Conservation (phyloP, 2,888 invertebrate species). For the Pachymerium ferrugineum region DNA sequence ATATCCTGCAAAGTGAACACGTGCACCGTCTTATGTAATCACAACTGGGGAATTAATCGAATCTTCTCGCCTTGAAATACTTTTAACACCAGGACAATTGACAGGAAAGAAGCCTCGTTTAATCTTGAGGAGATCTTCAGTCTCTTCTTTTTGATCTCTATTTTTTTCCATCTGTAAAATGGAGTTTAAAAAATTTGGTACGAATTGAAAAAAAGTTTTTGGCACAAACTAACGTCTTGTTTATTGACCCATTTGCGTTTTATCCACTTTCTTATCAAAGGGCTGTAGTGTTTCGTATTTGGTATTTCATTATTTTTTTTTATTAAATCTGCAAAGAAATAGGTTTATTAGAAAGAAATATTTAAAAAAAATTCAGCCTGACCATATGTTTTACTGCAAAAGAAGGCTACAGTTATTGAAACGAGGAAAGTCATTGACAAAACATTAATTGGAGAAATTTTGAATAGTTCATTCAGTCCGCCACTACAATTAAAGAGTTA, state of each 20-base stretch:
- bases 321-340: too few relatives aligned
- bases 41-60: too few relatives aligned
- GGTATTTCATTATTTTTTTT: not conserved
- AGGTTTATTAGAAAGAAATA: too few relatives aligned
- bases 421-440: not conserved
- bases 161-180: not conserved
- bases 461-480: not conserved
- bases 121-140: too few relatives aligned
- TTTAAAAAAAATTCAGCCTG: not conserved
- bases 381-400: not conserved
- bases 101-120: too few relatives aligned
- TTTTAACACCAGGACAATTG: too few relatives aligned
- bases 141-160: not conserved
- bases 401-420: not conserved
- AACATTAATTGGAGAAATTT: not conserved
- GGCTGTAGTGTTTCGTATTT: not conserved
- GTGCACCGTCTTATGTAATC: too few relatives aligned
- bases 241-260: not conserved
- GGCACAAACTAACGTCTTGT: not conserved
- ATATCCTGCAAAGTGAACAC: too few relatives aligned
- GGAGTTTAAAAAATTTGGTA: not conserved
- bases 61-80: too few relatives aligned
- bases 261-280: not conserved
- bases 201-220: too few relatives aligned
- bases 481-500: not conserved